Conservation (phyloP, 2,113 vertebrate species). For the Cynoglossus semilaevis region DNA sequence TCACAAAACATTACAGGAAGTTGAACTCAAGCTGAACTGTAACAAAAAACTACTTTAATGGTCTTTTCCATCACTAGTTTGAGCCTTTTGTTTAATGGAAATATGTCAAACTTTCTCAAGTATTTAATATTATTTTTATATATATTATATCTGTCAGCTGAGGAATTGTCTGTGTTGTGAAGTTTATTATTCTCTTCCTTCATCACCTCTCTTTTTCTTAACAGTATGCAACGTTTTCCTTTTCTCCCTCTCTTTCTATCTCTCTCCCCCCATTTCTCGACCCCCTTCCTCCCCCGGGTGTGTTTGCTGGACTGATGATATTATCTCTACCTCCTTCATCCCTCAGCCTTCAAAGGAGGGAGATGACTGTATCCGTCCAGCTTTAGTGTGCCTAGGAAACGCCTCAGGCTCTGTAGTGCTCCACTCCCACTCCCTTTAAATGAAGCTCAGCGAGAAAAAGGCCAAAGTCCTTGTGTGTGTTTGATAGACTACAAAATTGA, state of each 20-base stretch:
- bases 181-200: not conserved
- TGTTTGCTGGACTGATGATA: slow-evolving; percentile 66
- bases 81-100: too few relatives aligned
- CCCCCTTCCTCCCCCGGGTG: slow-evolving; percentile 8
- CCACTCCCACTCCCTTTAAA: slow-evolving; percentile 23
- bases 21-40: slow-evolving; percentile 14
- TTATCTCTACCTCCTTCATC: slow-evolving; percentile 57
- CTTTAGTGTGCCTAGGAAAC: slow-evolving; percentile 51
- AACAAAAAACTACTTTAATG: not conserved
- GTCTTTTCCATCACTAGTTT: too few relatives aligned
- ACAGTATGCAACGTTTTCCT: slow-evolving; percentile 1
- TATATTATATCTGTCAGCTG: too few relatives aligned
- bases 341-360: slow-evolving; percentile 52
- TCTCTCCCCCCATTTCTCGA: not conserved
- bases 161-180: not conserved
- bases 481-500: slow-evolving; percentile 31
- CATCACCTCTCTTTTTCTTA: slow-evolving; percentile 9
- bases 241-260: not conserved
- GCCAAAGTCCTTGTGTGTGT: slow-evolving; percentile 6
- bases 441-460: not conserved
- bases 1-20: not conserved
- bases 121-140: too few relatives aligned
- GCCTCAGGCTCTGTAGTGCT: slow-evolving; percentile 35
- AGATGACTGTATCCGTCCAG: slow-evolving; percentile 50
- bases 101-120: too few relatives aligned